A percentile compares a stretch with the other conserved stretches of the same genome.
Conservation (phyloP, 2,888 invertebrate species). For the Bombylius major region DNA sequence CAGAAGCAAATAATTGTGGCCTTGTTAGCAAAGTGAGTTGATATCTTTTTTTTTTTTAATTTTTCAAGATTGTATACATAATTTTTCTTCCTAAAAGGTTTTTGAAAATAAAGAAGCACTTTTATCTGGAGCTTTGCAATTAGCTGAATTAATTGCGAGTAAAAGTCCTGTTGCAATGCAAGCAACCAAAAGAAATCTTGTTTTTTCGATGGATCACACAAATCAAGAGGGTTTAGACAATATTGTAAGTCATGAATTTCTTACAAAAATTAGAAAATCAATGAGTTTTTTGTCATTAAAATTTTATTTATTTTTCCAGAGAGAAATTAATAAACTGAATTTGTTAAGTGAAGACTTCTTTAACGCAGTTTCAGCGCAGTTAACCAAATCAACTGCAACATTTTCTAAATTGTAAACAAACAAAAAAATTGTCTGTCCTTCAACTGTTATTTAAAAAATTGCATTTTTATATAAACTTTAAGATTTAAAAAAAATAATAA, state of each 20-base stretch:
- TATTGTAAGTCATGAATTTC: constrained; percentile 52
- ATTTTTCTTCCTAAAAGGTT: constrained; percentile 19
- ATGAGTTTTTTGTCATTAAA: constrained; percentile 11
- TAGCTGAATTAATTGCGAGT: constrained; percentile 67
- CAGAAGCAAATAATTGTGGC: constrained; percentile 71
- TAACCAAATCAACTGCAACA: constrained; percentile 40
- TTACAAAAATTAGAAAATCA: neutral
- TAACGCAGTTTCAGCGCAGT: constrained; percentile 62
- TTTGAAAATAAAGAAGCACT: constrained; percentile 38
- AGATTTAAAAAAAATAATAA: too few relatives aligned
- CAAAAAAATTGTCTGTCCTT: too few relatives aligned
- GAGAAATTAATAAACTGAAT: constrained; percentile 67
- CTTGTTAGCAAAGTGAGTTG: constrained; percentile 62
- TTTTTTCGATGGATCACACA: constrained; percentile 78
- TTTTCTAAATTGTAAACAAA: neutral
- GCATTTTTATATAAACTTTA: too few relatives aligned
- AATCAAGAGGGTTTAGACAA: constrained; percentile 81
- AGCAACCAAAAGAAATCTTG: constrained; percentile 68
- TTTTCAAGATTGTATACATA: neutral
- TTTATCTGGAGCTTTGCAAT: constrained; percentile 53
- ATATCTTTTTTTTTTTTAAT: neutral
- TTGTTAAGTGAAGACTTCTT: constrained; percentile 83
- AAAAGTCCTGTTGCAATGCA: constrained; percentile 95
- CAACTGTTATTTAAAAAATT: too few relatives aligned
- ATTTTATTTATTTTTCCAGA: constrained; percentile 42